Percentiles rank a stretch among this genome's conserved stretches.
Evolutionary conservation across 2,113 vertebrate species (phyloP).

Genomic region (Pteropus alecto): DNA sequence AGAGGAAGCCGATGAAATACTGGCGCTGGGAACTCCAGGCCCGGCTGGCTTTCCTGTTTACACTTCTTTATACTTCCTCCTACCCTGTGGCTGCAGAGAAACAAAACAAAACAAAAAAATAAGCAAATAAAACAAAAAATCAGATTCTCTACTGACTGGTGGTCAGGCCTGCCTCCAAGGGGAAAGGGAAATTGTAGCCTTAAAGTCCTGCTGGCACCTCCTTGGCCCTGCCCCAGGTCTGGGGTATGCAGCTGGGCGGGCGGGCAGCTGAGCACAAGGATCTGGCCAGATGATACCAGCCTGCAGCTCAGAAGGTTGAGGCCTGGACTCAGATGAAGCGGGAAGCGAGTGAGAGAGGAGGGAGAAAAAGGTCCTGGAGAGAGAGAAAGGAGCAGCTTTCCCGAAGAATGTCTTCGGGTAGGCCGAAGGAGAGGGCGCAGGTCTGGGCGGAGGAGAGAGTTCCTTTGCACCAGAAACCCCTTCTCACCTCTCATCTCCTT

Average conservation of each 20-base stretch:
- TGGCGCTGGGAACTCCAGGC: constrained; percentile 82
- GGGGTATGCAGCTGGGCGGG: background rate
- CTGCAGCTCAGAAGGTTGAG: background rate
- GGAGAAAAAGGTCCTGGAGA: background rate
- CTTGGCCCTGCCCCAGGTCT: background rate
- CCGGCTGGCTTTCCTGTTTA: constrained; percentile 92
- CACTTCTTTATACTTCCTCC: constrained; percentile 86
- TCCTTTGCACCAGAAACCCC: background rate
- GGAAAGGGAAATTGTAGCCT: background rate
- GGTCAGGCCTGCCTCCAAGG: background rate
- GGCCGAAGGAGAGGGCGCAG: accelerated
- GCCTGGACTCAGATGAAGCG: background rate
- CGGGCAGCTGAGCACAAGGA: background rate
- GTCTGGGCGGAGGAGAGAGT: background rate
- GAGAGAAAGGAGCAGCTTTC: background rate
- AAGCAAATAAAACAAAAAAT: constrained; percentile 58
- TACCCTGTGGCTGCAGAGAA: constrained; percentile 54
- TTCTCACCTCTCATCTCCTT: background rate
- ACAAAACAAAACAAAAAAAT: constrained; percentile 67
- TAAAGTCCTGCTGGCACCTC: background rate
- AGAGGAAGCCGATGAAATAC: constrained; percentile 89
- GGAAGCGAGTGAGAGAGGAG: background rate
- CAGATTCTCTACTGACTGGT: constrained; percentile 29
- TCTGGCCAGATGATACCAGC: background rate
- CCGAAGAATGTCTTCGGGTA: background rate